phyloP scores from a whole-genome alignment of 1,140 invertebrate species.

The Magallana ariakensis region DNA sequence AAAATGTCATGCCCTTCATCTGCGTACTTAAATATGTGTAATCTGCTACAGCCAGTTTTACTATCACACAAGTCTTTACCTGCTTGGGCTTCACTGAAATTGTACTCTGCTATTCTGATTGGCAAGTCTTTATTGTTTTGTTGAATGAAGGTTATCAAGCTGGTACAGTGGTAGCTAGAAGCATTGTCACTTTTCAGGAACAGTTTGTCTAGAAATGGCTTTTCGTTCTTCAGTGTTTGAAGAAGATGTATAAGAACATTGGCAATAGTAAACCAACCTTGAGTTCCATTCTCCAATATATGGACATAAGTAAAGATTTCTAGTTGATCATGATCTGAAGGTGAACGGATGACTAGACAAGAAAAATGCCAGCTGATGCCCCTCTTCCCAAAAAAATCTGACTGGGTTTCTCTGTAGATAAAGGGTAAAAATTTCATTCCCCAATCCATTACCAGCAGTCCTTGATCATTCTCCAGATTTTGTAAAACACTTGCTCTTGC shows the following conservation, averaged over 20 bases:
- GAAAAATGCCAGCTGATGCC: conserved; percentile 46
- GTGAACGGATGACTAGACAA: not conserved
- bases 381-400: conserved; percentile 49
- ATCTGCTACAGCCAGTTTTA: conserved; percentile 30
- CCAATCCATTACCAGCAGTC: conserved; percentile 46
- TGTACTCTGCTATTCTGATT: conserved; percentile 12
- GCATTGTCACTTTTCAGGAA: conserved; percentile 38
- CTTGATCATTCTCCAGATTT: not conserved
- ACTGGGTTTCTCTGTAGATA: conserved; percentile 34
- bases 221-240: not conserved
- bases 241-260: conserved; percentile 30
- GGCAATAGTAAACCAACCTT: conserved; percentile 43
- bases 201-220: conserved; percentile 10
- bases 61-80: conserved; percentile 49
- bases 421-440: conserved; percentile 49
- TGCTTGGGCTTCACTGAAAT: conserved; percentile 39
- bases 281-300: conserved; percentile 41
- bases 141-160: not conserved
- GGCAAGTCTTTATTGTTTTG: conserved; percentile 16
- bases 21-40: conserved; percentile 29
- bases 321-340: not conserved
- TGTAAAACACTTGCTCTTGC: conserved; percentile 19
- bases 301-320: conserved; percentile 37
- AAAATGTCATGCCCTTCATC: conserved; percentile 37
- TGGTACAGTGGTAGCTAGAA: not conserved